Base-by-base conservation (phyloP, 2,888 invertebrate species). In the Mycalesis mineus region DNA sequence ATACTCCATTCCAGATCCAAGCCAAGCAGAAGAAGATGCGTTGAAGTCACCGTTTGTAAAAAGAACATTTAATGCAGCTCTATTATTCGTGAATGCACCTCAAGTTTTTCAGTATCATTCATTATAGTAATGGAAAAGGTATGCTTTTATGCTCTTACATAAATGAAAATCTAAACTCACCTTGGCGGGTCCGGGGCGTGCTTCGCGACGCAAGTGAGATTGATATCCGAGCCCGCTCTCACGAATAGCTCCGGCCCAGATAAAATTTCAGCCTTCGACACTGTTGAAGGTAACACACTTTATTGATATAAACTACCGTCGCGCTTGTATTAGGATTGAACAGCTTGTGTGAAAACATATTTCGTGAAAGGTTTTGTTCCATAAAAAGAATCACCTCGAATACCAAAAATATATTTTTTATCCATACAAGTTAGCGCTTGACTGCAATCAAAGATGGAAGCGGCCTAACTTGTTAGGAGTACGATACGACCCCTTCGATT, bases 201-300 rank as follows among this genome's bases (percentile, higher is more conserved):
- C 72, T 94, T 92, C 63, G 95, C 95, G 75, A 95, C 92, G 88
- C 96, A 96, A 73, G 96, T 97, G 84, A 97, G 92, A 91, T 96
- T 97, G 88, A 97, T 96, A 91, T 96, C 96, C 77, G 95, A 96
- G 70, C 96, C 96, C 75, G 95, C 95, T 80, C 95, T 94, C 81
- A 97, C 95, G 90, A 95, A 95, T 78, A 96, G 90, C 88, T 96
- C 96, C 33, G 95, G 92, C 74, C 95, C 96, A 44, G 96, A 95
- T 77, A 95, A 91, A 77, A 97, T 97, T 91, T 95, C 95, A 68
- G 97, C 96, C 83, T 95, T 95, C 71, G 96, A 96, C 79, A 96
- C 97, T 97, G 92, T 69, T 68, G 70, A 59, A 52, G 55, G 56
- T 51, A 63, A 61, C 51, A 64, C 56, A 61, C 60, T 64, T 65